A percentile compares a stretch with the other conserved stretches of the same genome.
Conservation (phyloP, 2,888 invertebrate genomes). For the Plagodis dolabraria region DNA sequence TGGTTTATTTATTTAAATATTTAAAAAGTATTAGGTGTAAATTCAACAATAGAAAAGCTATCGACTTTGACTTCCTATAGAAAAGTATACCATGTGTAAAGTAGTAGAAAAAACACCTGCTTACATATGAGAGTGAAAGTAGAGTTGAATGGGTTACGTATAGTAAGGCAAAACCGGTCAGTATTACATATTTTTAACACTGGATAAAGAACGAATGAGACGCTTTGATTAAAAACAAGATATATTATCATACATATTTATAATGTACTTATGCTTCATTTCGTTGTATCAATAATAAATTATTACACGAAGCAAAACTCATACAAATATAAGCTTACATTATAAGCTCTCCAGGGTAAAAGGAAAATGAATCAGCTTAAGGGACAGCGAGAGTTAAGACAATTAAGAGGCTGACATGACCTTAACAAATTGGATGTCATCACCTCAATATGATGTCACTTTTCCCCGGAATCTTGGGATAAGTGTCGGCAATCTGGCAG, state of each 20-base stretch:
- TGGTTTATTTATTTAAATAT: slow-evolving; percentile 1
- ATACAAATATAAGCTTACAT: neutral
- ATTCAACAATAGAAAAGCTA: too few species aligned
- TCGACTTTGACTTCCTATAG: too few species aligned
- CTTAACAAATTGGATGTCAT: slow-evolving; percentile 25
- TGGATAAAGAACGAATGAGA: too few species aligned
- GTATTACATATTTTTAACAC: too few species aligned
- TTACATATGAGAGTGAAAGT: neutral
- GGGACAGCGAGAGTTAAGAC: slow-evolving; percentile 22
- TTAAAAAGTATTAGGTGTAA: too few species aligned
- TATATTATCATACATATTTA: too few species aligned
- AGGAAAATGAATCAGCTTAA: slow-evolving; percentile 21
- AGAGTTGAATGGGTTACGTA: neutral
- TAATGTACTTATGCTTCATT: neutral
- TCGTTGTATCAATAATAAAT: neutral
- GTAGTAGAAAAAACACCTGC: too few species aligned
- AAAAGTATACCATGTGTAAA: too few species aligned
- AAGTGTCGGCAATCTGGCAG: neutral
- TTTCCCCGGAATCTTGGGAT: slow-evolving; percentile 16
- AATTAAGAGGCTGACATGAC: slow-evolving; percentile 26
- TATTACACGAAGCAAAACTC: neutral
- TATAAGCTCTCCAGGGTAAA: slow-evolving; percentile 4
- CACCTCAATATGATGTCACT: slow-evolving; percentile 26
- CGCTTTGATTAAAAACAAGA: too few species aligned
- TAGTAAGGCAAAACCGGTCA: neutral